These are phyloP conservation scores for Habrosyne pyritoides DNA, from an alignment of 2,888 invertebrate genomes.

Conservation along the genomic window DNA sequence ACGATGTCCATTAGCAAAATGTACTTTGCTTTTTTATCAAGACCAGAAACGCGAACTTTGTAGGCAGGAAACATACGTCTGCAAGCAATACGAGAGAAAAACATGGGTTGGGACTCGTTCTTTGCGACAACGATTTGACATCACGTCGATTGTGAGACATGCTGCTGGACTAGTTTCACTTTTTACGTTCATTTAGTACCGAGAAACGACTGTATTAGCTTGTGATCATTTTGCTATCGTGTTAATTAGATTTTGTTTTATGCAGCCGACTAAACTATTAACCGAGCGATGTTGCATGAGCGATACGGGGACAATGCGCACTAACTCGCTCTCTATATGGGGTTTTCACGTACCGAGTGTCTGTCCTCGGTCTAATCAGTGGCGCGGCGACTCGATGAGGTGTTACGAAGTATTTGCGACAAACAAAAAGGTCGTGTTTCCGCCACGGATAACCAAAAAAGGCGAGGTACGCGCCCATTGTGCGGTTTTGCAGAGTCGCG, in stretches of 20 bases:
- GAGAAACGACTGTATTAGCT: slow-evolving; percentile 68
- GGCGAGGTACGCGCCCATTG: slow-evolving; percentile 61
- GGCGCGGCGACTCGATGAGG: slow-evolving; percentile 45
- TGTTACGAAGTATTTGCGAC: slow-evolving; percentile 64
- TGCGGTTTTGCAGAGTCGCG: slow-evolving; percentile 49
- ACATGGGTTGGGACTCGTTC: slow-evolving; percentile 79
- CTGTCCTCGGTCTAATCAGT: slow-evolving; percentile 39
- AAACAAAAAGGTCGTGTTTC: slow-evolving; percentile 63
- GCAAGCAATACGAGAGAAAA: slow-evolving; percentile 85
- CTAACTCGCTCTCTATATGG: slow-evolving; percentile 30
- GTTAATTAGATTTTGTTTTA: slow-evolving; percentile 55
- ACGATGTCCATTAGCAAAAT: slow-evolving; percentile 98
- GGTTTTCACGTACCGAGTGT: slow-evolving; percentile 27
- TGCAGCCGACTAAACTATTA: slow-evolving; percentile 23
- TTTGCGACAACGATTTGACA: slow-evolving; percentile 79
- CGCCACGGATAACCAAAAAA: slow-evolving; percentile 62
- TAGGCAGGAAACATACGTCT: slow-evolving; percentile 99
- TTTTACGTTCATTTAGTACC: slow-evolving; percentile 61
- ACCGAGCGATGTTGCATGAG: slow-evolving; percentile 18
- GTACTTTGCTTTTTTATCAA: slow-evolving; percentile 99
- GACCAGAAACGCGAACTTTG: slow-evolving; percentile 97
- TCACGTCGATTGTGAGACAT: slow-evolving; percentile 80
- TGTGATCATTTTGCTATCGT: slow-evolving; percentile 68
- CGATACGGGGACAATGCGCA: slow-evolving; percentile 27
- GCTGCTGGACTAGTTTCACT: slow-evolving; percentile 71